Base-by-base conservation (phyloP, 1,140 invertebrate species). In the Heliconius congener region DNA sequence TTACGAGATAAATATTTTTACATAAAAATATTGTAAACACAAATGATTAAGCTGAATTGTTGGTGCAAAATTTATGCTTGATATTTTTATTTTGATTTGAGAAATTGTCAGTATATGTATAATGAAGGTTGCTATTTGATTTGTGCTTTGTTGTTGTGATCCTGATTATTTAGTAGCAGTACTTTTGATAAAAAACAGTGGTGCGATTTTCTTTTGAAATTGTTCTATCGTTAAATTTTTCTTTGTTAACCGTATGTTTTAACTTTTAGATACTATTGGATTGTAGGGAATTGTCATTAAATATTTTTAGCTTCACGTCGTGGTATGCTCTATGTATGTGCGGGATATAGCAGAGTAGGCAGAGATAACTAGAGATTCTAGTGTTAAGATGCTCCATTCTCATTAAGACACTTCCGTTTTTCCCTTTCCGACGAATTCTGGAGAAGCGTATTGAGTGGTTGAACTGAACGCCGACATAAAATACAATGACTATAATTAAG, bases 11-110 rank as follows among this genome's bases (percentile, higher is more conserved):
- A 52, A 50, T 73, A 73, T 73, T 46, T 73, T 52, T 18, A 30
- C 71, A n/a, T 72, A 42, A 72, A 72, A 37, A 66, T 66, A 30
- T 27, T 66, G 60, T 27, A 66, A 66, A 66, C 30, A 66, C 60
- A 66, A 30, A 66, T 66, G 60, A 66, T 66, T 30, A 66, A 66
- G 23, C 27, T 5, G 60, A 30, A 66, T 66, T 66, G 23, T 66
- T 3, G 60, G 27, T 66, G n/a, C 13, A 60, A 30, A 66, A 66
- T 30, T 66, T 30, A 13, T 30, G 60, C 9, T 66, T 27, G 1
- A 66, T 66, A 23, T 27, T 66, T 66, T 60, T 60, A n/a, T 23
- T 57, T 57, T 23, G 55, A 57, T 19, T 52, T 52, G 50, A 18
- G 50, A 52, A 52, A 52, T 52, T 46, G 8, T 19, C 16, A 52